Evolutionary conservation across 2,797 vertebrate genomes (phyloP).

Genomic region (Poeciliopsis paucimaculata): DNA sequence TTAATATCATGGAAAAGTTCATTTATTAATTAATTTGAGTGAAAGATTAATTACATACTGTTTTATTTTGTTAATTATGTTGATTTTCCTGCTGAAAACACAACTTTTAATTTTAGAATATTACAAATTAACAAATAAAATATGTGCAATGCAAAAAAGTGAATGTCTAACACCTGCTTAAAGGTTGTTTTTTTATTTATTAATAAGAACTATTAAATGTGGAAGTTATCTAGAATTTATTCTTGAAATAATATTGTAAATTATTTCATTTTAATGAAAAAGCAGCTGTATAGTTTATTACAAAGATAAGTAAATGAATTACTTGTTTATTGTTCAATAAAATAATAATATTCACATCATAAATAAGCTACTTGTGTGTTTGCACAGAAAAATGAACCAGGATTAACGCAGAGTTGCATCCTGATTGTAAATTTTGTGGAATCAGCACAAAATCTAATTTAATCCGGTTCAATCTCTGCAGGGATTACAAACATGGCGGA

Average conservation of each 20-base stretch:
- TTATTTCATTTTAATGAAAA: neutral
- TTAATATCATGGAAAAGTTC: neutral
- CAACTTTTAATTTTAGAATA: neutral
- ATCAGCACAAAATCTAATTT: constrained; percentile 16
- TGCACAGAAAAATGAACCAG: neutral
- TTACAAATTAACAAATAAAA: neutral
- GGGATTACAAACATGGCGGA: constrained; percentile 65
- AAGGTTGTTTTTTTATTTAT: neutral
- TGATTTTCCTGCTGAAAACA: neutral
- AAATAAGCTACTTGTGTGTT: neutral
- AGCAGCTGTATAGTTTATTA: neutral
- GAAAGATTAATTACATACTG: neutral
- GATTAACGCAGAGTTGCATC: neutral
- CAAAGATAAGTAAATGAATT: no score
- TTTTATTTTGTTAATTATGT: neutral
- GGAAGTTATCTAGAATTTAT: neutral
- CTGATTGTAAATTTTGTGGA: constrained; percentile 6
- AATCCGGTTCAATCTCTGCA: neutral
- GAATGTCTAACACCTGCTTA: neutral
- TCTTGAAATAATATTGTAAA: neutral
- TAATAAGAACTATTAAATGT: neutral
- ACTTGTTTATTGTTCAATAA: neutral
- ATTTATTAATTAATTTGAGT: neutral
- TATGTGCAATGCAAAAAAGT: neutral
- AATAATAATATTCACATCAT: neutral